A percentile compares a stretch with the other conserved stretches of the same genome.
These are phyloP conservation scores for Heliornis fulica DNA, from an alignment of 2,113 vertebrate genomes.

Conservation along the genomic window DNA sequence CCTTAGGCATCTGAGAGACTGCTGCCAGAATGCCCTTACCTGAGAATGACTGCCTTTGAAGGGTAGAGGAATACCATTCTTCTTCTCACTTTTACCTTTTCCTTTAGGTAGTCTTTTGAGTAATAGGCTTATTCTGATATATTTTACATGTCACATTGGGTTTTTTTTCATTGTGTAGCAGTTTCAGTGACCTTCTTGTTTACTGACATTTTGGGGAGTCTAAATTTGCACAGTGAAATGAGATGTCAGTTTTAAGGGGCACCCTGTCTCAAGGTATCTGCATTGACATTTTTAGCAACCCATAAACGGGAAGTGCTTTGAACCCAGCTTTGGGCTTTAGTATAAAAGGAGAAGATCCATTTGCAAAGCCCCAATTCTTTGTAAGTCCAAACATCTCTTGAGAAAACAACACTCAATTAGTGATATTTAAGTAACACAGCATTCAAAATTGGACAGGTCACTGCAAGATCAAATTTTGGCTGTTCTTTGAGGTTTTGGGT, in stretches of 20 bases:
- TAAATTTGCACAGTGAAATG: background rate
- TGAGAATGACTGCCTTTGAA: background rate
- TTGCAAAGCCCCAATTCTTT: background rate
- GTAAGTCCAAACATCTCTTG: background rate
- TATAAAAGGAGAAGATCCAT: background rate
- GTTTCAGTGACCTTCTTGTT: background rate
- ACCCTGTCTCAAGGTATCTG: background rate
- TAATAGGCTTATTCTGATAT: background rate
- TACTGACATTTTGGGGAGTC: background rate
- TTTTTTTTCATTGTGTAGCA: background rate
- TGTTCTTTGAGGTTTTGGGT: background rate
- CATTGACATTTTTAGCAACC: background rate
- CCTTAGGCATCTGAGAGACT: background rate
- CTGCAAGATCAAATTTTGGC: background rate
- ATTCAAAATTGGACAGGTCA: background rate
- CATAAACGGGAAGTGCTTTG: background rate
- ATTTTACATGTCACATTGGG: background rate
- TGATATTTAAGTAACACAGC: background rate
- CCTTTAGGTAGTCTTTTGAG: background rate
- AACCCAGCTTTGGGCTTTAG: background rate
- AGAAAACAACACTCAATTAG: background rate
- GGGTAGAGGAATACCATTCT: background rate
- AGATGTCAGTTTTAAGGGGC: background rate
- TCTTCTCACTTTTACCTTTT: background rate
- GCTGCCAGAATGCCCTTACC: background rate